phyloP scores from a whole-genome alignment of 2,797 vertebrate genomes.

The Acanthiza pusilla region DNA sequence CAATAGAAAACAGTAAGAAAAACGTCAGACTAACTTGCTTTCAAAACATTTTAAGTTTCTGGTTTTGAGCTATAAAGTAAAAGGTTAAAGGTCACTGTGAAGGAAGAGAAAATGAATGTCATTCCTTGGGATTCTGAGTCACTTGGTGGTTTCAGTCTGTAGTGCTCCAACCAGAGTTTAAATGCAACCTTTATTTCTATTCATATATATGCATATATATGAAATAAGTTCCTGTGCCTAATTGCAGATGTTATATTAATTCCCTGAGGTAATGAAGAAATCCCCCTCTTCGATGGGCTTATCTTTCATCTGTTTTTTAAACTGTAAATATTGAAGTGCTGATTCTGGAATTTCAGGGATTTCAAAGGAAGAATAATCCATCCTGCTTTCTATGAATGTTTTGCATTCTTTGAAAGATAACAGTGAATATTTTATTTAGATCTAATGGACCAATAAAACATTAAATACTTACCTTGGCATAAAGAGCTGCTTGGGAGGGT shows the following conservation, averaged over 20 bases:
- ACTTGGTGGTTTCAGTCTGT: not conserved
- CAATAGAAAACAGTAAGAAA: not conserved
- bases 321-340: not conserved
- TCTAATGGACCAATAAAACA: not conserved
- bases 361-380: slow-evolving; percentile 2
- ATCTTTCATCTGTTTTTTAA: slow-evolving; percentile 6
- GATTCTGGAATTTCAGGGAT: not conserved
- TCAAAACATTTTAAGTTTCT: not conserved
- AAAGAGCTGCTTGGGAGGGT: not conserved
- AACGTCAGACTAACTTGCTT: not conserved
- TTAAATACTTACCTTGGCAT: not conserved
- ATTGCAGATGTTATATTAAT: not conserved
- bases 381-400: not conserved
- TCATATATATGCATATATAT: not conserved
- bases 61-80: not conserved
- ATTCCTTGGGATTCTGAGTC: not conserved
- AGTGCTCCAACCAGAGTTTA: not conserved
- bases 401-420: slow-evolving; percentile 19
- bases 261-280: slow-evolving; percentile 9
- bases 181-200: not conserved
- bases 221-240: not conserved
- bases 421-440: not conserved
- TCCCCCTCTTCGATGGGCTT: not conserved
- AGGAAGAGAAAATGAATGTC: not conserved
- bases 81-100: not conserved